Percentiles rank a stretch among this genome's conserved stretches.
Conservation (phyloP, 2,113 vertebrate species). For the Nibea coibor region DNA sequence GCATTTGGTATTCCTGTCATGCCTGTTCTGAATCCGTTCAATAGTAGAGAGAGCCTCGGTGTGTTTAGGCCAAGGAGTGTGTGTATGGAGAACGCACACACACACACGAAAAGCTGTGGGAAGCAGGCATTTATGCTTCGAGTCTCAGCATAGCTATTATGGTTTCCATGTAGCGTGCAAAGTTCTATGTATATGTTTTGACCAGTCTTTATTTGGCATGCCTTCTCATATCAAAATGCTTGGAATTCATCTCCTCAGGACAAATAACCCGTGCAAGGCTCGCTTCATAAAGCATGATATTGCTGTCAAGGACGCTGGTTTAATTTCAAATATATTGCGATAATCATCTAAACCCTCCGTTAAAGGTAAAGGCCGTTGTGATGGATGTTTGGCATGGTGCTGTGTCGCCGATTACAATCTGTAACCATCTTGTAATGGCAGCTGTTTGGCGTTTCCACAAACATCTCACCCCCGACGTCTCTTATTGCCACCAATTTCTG, state of each 20-base stretch:
- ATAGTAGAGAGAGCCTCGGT: conserved; percentile 62
- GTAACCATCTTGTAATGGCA: conserved; percentile 34
- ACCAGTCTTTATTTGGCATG: conserved; percentile 81
- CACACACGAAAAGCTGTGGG: conserved; percentile 68
- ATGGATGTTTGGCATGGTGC: conserved; percentile 22
- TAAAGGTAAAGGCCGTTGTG: conserved; percentile 16
- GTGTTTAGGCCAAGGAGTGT: conserved; percentile 48
- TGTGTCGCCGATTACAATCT: conserved; percentile 25
- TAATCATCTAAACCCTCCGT: conserved; percentile 22
- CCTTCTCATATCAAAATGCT: conserved; percentile 80
- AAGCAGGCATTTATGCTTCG: conserved; percentile 75
- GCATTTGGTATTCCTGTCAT: conserved; percentile 69
- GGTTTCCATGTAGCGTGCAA: conserved; percentile 84
- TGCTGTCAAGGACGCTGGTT: conserved; percentile 20
- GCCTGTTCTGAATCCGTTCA: conserved; percentile 65
- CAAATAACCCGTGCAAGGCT: conserved; percentile 53
- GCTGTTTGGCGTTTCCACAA: conserved; percentile 18
- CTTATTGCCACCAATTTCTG: conserved; percentile 39
- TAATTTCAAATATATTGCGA: conserved; percentile 23
- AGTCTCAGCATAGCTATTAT: conserved; percentile 82
- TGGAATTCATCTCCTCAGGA: conserved; percentile 78
- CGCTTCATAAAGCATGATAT: conserved; percentile 39
- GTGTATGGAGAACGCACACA: conserved; percentile 38
- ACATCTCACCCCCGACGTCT: conserved; percentile 2
- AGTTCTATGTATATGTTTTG: conserved; percentile 82